These are phyloP conservation scores for Oopsacas minuta DNA, from an alignment of 37 sponge, comb jelly and placozoan genomes.

Conservation along the genomic window DNA sequence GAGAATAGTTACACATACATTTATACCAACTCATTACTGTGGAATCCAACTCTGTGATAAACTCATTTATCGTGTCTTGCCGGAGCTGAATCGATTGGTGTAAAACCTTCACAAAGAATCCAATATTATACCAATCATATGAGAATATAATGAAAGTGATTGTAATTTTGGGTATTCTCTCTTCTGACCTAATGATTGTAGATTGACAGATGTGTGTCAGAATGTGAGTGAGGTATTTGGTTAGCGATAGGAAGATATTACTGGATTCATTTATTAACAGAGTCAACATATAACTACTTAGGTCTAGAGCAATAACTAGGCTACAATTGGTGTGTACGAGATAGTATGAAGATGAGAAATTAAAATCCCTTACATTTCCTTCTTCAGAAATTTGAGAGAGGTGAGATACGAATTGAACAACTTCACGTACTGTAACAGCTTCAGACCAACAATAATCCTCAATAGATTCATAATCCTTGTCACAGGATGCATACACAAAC, in stretches of 20 bases:
- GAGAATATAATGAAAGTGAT: conserved; percentile 6
- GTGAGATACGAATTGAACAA: not conserved
- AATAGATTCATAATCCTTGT: not conserved
- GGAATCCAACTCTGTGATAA: not conserved
- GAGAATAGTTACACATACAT: not conserved
- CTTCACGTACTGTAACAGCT: not conserved
- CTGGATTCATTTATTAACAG: not conserved
- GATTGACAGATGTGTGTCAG: not conserved
- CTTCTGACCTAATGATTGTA: not conserved
- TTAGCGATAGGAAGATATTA: not conserved
- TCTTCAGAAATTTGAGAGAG: not conserved
- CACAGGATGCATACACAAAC: not conserved
- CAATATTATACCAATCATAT: not conserved
- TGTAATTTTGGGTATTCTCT: not conserved
- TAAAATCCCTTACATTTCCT: not conserved
- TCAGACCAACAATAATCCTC: not conserved
- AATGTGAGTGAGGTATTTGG: not conserved
- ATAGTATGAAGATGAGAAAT: not conserved
- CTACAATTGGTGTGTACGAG: not conserved
- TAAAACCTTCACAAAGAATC: not conserved
- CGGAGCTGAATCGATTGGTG: not conserved
- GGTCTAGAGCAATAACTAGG: not conserved
- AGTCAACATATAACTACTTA: not conserved
- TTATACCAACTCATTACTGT: not conserved
- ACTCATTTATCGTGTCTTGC: not conserved